Percentiles rank a stretch among this genome's conserved stretches.
Evolutionary conservation across 2,113 vertebrate genomes (phyloP).

Genomic region (Apteryx owenii): DNA sequence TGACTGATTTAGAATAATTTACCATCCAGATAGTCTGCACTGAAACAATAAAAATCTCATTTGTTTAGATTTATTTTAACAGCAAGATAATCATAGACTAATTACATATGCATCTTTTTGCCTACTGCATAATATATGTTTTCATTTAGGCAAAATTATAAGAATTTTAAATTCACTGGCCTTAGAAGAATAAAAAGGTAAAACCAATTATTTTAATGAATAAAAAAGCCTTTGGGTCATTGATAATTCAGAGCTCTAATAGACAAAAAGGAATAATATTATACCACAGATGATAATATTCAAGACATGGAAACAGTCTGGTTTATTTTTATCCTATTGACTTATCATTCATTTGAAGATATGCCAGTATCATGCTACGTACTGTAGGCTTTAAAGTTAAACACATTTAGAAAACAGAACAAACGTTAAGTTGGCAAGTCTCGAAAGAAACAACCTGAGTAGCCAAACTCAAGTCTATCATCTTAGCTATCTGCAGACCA

Average conservation of each 20-base stretch:
- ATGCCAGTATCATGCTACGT: background rate
- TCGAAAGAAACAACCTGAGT: background rate
- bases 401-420: background rate
- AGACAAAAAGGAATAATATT: background rate
- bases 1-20: conserved; percentile 57
- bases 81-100: conserved; percentile 50
- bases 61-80: conserved; percentile 62
- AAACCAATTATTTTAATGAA: conserved; percentile 51
- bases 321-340: background rate
- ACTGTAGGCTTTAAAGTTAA: background rate
- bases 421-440: background rate
- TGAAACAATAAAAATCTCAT: conserved; percentile 55
- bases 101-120: conserved; percentile 43
- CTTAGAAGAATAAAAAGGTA: conserved; percentile 45
- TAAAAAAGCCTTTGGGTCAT: conserved; percentile 22
- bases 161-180: conserved; percentile 33
- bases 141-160: conserved; percentile 62
- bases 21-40: conserved; percentile 23
- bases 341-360: background rate
- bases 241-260: conserved; percentile 19
- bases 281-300: background rate
- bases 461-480: background rate
- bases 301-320: background rate
- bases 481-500: background rate
- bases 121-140: conserved; percentile 29